phyloP scores from a whole-genome alignment of 2,888 invertebrate species.

The Anagyrus pseudococci region DNA sequence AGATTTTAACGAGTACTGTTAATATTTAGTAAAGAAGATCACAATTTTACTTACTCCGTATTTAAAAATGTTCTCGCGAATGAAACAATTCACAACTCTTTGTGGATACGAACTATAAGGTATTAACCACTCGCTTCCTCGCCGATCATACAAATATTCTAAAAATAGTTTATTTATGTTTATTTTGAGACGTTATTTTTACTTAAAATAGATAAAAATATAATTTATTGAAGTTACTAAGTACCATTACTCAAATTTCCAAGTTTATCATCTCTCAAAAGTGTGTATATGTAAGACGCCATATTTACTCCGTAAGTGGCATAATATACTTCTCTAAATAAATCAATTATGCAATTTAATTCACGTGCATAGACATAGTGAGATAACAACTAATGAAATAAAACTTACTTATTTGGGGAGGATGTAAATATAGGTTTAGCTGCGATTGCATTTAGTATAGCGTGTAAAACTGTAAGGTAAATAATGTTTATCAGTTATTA shows the following conservation, averaged over 20 bases:
- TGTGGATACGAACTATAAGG: constrained; percentile 5
- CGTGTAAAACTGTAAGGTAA: constrained; percentile 7
- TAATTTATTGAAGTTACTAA: neutral
- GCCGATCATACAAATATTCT: neutral
- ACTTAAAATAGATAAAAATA: neutral
- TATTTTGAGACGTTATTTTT: neutral
- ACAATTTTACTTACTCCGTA: constrained; percentile 10
- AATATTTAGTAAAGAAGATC: neutral
- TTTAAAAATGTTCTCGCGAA: constrained; percentile 1
- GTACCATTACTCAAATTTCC: constrained; percentile 3
- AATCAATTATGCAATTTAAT: neutral
- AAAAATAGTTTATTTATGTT: neutral
- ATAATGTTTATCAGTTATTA: neutral
- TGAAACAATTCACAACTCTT: constrained; percentile 6
- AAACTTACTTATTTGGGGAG: neutral
- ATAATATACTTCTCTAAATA: constrained; percentile 11
- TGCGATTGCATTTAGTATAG: neutral
- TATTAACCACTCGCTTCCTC: constrained; percentile 4
- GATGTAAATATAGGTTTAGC: neutral
- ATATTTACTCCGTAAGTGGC: constrained; percentile 18
- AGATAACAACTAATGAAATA: too few relatives aligned
- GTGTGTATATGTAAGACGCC: constrained; percentile 11
- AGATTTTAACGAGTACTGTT: neutral
- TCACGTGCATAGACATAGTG: neutral
- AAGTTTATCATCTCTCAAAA: constrained; percentile 9